phyloP scores from a whole-genome alignment of 2,888 invertebrate species.

The Dorcus parallelipipedus region DNA sequence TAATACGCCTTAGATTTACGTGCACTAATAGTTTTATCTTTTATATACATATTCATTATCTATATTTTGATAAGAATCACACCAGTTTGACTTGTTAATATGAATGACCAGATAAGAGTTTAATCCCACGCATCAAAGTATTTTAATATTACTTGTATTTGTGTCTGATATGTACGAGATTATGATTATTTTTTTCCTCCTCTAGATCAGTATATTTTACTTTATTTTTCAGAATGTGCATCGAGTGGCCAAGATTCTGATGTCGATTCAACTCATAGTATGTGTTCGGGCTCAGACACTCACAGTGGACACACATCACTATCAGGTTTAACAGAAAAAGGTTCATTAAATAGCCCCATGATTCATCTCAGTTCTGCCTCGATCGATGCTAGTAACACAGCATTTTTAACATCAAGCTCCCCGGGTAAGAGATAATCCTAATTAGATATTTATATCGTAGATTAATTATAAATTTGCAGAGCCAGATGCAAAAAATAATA shows the following conservation, averaged over 20 bases:
- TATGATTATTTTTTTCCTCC: too few species aligned
- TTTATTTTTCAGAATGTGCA: conserved; percentile 4
- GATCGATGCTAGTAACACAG: conserved; percentile 22
- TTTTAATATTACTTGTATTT: too few species aligned
- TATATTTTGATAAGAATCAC: background rate
- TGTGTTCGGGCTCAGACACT: conserved; percentile 44
- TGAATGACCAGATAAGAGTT: background rate
- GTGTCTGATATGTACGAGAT: too few species aligned
- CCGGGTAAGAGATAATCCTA: conserved; percentile 19
- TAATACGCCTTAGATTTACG: background rate
- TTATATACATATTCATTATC: background rate
- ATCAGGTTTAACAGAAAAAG: conserved; percentile 44
- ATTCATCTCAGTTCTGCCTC: conserved; percentile 36
- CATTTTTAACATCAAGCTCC: conserved; percentile 19
- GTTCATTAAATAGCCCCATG: conserved; percentile 31
- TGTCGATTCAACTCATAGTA: conserved; percentile 45
- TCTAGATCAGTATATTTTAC: background rate
- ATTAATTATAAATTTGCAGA: conserved; percentile 20
- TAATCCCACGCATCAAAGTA: too few species aligned
- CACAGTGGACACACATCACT: conserved; percentile 47
- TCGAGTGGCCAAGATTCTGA: conserved; percentile 41
- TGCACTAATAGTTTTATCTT: background rate
- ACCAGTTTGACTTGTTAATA: background rate
- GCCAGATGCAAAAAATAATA: conserved; percentile 26
- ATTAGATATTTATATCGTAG: background rate